A percentile compares a stretch with the other conserved stretches of the same genome.
phyloP scores from a whole-genome alignment of 1,140 invertebrate species.

The Aphelinus atriplicis region DNA sequence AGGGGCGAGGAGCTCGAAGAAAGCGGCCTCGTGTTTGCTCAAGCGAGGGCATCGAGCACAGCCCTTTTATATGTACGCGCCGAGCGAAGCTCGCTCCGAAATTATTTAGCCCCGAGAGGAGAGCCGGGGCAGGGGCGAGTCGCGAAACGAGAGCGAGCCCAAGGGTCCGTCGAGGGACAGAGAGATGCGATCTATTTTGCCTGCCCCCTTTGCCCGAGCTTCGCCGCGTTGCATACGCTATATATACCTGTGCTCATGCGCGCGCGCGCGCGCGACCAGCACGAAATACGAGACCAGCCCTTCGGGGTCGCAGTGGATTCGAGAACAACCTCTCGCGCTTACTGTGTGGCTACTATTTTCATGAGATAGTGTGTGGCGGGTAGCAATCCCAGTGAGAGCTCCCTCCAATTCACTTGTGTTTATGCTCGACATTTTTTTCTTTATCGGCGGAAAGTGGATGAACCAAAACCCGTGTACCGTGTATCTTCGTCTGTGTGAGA shows the following conservation, averaged over 20 bases:
- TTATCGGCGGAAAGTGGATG: too few species aligned
- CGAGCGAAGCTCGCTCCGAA: conserved; percentile 32
- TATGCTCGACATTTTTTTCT: too few species aligned
- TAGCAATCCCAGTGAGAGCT: too few species aligned
- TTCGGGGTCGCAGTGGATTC: too few species aligned
- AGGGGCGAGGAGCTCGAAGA: too few species aligned
- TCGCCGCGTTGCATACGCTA: background rate
- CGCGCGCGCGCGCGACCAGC: background rate
- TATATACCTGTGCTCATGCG: background rate
- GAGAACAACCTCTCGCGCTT: too few species aligned
- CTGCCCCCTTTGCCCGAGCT: conserved; percentile 1
- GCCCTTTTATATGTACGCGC: conserved; percentile 27
- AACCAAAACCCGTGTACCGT: too few species aligned
- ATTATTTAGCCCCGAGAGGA: conserved; percentile 32
- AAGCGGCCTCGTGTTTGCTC: too few species aligned
- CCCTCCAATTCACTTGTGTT: too few species aligned
- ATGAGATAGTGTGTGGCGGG: too few species aligned
- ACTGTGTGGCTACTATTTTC: background rate
- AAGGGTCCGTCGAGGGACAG: background rate
- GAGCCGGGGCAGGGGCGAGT: conserved; percentile 12
- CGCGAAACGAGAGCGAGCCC: background rate
- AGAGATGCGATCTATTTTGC: conserved; percentile 17
- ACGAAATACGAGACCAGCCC: too few species aligned
- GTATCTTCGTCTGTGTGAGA: too few species aligned
- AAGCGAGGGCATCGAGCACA: background rate